Conservation (phyloP, 2,797 vertebrate genomes). For the Salarias fasciatus region DNA sequence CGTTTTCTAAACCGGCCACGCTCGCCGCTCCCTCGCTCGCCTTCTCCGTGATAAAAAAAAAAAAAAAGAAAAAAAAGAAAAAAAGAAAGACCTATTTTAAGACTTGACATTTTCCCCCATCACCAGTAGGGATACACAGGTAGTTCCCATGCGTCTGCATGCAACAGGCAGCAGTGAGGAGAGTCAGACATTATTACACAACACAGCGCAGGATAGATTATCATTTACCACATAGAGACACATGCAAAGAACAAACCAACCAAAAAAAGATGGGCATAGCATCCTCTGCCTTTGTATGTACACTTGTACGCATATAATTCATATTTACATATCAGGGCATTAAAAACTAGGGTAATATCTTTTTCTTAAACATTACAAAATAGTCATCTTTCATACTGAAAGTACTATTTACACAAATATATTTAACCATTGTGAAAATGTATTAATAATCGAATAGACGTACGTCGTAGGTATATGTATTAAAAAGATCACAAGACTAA, state of each 20-base stretch:
- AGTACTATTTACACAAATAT: slow-evolving; percentile 97
- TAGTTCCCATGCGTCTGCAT: slow-evolving; percentile 88
- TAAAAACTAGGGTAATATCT: slow-evolving; percentile 92
- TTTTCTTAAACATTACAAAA: slow-evolving; percentile 99
- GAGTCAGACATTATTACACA: slow-evolving; percentile 84
- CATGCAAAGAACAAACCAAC: slow-evolving; percentile 93
- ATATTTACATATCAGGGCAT: slow-evolving; percentile 95
- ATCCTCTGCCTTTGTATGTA: slow-evolving; percentile 95
- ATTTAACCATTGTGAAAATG: slow-evolving; percentile 84
- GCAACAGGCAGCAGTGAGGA: slow-evolving; percentile 89
- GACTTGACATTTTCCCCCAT: slow-evolving; percentile 84
- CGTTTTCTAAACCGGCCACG: slow-evolving; percentile 78
- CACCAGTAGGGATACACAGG: slow-evolving; percentile 85
- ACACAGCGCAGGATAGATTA: slow-evolving; percentile 87
- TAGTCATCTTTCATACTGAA: slow-evolving; percentile 98
- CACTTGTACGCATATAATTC: slow-evolving; percentile 92
- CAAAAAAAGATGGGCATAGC: slow-evolving; percentile 80
- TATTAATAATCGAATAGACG: slow-evolving; percentile 78
- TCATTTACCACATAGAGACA: slow-evolving; percentile 97
- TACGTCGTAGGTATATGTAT: slow-evolving; percentile 75
- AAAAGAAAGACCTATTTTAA: slow-evolving; percentile 86
- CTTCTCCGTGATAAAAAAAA: slow-evolving; percentile 74
- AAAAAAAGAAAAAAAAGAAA: too few relatives aligned
- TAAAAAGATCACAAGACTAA: slow-evolving; percentile 80
- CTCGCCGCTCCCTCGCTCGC: too few relatives aligned